Evolutionary conservation across 2,888 invertebrate genomes (phyloP), one percentile per base, ranked within the genome.

Genomic region (Lycia hirtaria): DNA sequence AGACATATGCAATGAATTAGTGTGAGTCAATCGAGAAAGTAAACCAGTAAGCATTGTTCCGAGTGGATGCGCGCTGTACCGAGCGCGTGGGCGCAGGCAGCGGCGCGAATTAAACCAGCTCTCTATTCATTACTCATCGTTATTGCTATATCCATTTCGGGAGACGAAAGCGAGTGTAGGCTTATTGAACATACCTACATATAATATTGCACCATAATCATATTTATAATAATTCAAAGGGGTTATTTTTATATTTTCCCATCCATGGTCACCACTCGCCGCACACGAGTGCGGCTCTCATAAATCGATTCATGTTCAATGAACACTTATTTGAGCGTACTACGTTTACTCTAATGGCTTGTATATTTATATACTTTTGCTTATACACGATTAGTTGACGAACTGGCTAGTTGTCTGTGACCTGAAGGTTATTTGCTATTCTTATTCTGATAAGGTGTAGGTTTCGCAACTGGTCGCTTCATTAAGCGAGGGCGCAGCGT

Each of bases 81-180:
- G 78, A 78, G 30, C 44, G 44, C 83, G 88, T 88, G 87, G 88
- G 65, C 56, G 62, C 84, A 82, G 83, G 81, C 85, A 83, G 81
- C 87, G 80, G 84, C 83, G 90, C 85, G 83, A 88, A 89, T 86
- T 89, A 88, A 87, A 89, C 78, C 89, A 87, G 87, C 92, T 92
- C 92, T 91, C 91, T 92, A 92, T 91, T 86, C 90, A 91, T 92
- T 92, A 91, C 89, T 90, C 92, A 90, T 91, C 83, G 83, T 86
- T 89, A 87, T 90, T 91, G 86, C 90, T 86, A 87, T 88, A 77
- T 71, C 88, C 88, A 81, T 88, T 85, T 90, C 80, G 74, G 87
- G 85, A 85, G 83, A 87, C 87, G 88, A 90, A 90, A 90, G 85
- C 82, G 83, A 85, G 86, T 86, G 88, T 89, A 87, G 88, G 87